Base-by-base conservation (phyloP, 2,797 vertebrate species). In the Spatula versicolor region DNA sequence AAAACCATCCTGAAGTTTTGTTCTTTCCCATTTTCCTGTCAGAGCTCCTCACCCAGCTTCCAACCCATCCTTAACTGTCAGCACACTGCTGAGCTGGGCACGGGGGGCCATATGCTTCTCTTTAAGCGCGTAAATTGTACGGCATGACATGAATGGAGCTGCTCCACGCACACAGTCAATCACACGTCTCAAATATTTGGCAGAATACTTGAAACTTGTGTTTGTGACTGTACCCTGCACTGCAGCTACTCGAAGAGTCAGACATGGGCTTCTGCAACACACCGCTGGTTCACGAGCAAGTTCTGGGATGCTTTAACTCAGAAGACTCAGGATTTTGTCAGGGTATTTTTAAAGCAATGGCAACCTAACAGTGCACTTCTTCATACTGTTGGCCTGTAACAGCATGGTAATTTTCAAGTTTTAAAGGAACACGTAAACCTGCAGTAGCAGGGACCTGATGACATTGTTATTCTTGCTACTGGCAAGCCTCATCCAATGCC, bases 281-380 rank as follows among this genome's bases (percentile, higher is more conserved):
- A 41, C 2, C n/a, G 22, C 31, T 3, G 3, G 73, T 12, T 13
- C 82, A 17, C 35, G 11, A 74, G 4, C 4, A 19, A 18, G 39
- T 52, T 77, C 52, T 9, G 30, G 0, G 8, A 77, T 0, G 0
- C 52, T n/a, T 52, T 9, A 60, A 67, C 73, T 21, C 14, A 23
- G 8, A 26, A 25, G 28, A 39, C 35, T 86, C 55, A 11, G 60
- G 31, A 21, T 60, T 52, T 64, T 25, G 23, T 22, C 28, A 13
- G 28, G 66, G 28, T 7, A 39, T n/a, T 82, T 72, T 55, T 68
- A 78, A 77, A 0, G 0, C 46, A 55, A 25, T 0, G 0, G 37
- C 62, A 58, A 43, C 13, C 33, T 21, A 35, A 56, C n/a, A 64
- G 85, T 21, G 39, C 15, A 3, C 17, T 69, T 92, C 67, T 69